phyloP scores from a whole-genome alignment of 2,797 vertebrate species.

The Tauraco hartlaubi region DNA sequence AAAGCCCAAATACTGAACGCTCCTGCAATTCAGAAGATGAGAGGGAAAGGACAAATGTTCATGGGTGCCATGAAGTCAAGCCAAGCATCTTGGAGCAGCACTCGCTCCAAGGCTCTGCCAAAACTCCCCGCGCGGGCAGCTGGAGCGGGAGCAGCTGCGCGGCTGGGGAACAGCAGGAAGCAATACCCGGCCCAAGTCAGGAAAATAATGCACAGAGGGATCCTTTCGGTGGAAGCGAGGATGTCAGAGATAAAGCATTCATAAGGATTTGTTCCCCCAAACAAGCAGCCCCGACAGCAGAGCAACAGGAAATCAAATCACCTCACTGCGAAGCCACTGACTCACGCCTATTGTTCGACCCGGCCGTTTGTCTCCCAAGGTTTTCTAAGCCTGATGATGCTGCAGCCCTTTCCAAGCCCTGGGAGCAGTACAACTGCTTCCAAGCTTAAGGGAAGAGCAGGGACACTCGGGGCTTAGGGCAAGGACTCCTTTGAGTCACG shows the following conservation, averaged over 20 bases:
- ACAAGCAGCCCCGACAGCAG: neutral
- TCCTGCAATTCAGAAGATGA: constrained; percentile 48
- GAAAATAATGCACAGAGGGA: constrained; percentile 44
- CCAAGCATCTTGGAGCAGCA: constrained; percentile 13
- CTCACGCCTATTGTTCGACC: constrained; percentile 42
- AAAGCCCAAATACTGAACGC: neutral
- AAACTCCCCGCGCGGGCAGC: constrained; percentile 37
- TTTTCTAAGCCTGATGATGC: neutral
- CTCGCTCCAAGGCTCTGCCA: constrained; percentile 28
- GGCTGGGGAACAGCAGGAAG: constrained; percentile 38
- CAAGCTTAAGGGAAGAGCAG: neutral
- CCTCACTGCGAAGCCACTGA: neutral
- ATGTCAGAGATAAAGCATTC: constrained; percentile 16
- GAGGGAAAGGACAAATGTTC: constrained; percentile 55
- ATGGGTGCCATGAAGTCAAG: constrained; percentile 28
- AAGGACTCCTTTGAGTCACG: constrained; percentile 13
- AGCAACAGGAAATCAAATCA: constrained; percentile 59
- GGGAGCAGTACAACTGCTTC: neutral
- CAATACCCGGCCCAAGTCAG: neutral
- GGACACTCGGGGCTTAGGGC: neutral
- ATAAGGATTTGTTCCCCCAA: constrained; percentile 44
- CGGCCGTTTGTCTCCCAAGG: neutral
- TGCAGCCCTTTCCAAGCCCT: neutral
- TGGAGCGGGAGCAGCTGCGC: constrained; percentile 56
- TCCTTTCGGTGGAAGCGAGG: constrained; percentile 28